phyloP scores from a whole-genome alignment of 2,888 invertebrate genomes.

The Belgica antarctica region DNA sequence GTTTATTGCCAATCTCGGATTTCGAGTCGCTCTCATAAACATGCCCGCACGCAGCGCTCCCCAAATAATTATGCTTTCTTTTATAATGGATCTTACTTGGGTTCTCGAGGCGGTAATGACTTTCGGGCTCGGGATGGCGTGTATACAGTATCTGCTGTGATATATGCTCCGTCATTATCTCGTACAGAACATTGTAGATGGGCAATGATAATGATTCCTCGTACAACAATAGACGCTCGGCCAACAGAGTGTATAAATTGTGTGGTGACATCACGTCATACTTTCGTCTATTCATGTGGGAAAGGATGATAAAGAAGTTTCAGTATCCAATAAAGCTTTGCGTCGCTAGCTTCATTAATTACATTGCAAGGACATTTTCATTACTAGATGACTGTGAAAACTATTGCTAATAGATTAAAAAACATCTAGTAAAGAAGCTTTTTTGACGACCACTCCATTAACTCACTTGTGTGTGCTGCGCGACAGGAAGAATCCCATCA shows the following conservation, averaged over 20 bases:
- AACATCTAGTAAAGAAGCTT: too few species aligned
- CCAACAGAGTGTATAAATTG: slow-evolving; percentile 94
- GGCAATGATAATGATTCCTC: slow-evolving; percentile 88
- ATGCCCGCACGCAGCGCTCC: background rate
- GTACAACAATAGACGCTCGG: slow-evolving; percentile 84
- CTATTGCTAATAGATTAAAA: too few species aligned
- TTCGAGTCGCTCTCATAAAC: background rate
- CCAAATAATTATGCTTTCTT: slow-evolving; percentile 54
- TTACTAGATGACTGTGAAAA: too few species aligned
- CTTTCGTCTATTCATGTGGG: slow-evolving; percentile 69
- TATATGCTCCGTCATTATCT: slow-evolving; percentile 97
- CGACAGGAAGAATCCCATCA: slow-evolving; percentile 96
- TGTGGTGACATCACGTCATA: slow-evolving; percentile 99
- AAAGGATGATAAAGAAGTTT: background rate
- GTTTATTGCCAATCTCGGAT: background rate
- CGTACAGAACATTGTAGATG: slow-evolving; percentile 97
- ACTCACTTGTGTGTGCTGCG: slow-evolving; percentile 95
- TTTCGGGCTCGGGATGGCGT: slow-evolving; percentile 92
- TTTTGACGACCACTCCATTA: background rate
- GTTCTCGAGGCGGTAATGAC: slow-evolving; percentile 91
- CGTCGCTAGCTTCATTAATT: too few species aligned
- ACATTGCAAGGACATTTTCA: too few species aligned
- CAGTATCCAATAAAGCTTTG: background rate
- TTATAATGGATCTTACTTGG: too few species aligned
- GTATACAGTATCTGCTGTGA: slow-evolving; percentile 92